Conservation (phyloP, 1,140 invertebrate species). For the Bombus affinis region DNA sequence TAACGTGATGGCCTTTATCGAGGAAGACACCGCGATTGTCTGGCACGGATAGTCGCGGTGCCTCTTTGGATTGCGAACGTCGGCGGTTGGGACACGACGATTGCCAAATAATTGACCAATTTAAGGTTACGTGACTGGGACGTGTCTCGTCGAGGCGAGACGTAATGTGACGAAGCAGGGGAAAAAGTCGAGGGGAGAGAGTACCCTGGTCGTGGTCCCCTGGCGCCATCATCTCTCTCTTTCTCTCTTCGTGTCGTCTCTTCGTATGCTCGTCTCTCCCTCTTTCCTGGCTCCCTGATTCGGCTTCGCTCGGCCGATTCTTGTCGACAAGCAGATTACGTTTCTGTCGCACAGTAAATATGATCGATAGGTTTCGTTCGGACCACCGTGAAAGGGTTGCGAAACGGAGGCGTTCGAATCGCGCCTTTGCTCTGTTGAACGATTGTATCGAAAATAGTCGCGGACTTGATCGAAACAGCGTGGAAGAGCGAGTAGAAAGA, state of each 20-base stretch:
- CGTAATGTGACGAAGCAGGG: background rate
- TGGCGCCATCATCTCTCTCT: conserved; percentile 30
- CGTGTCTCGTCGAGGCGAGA: conserved; percentile 44
- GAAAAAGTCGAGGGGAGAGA: conserved; percentile 14
- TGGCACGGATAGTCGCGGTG: conserved; percentile 27
- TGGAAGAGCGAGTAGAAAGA: too few species aligned
- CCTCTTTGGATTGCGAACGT: conserved; percentile 40
- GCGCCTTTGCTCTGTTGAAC: background rate
- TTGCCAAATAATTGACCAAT: conserved; percentile 71
- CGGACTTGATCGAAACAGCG: background rate
- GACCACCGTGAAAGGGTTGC: background rate
- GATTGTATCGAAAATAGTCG: conserved; percentile 15
- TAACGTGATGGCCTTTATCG: background rate
- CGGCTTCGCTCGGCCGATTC: conserved; percentile 26
- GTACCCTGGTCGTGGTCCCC: conserved; percentile 30
- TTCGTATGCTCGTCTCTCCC: background rate
- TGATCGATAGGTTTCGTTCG: conserved; percentile 52
- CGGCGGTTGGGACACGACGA: conserved; percentile 33
- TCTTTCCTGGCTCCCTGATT: conserved; percentile 8
- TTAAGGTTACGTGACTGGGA: conserved; percentile 69
- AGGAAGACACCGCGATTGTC: conserved; percentile 28
- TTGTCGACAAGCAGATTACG: conserved; percentile 52
- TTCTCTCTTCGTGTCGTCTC: background rate
- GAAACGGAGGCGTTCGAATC: background rate
- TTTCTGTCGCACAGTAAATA: conserved; percentile 42